A percentile compares a stretch with the other conserved stretches of the same genome.
phyloP scores from a whole-genome alignment of 2,113 vertebrate genomes.

The Spheniscus mendiculus region DNA sequence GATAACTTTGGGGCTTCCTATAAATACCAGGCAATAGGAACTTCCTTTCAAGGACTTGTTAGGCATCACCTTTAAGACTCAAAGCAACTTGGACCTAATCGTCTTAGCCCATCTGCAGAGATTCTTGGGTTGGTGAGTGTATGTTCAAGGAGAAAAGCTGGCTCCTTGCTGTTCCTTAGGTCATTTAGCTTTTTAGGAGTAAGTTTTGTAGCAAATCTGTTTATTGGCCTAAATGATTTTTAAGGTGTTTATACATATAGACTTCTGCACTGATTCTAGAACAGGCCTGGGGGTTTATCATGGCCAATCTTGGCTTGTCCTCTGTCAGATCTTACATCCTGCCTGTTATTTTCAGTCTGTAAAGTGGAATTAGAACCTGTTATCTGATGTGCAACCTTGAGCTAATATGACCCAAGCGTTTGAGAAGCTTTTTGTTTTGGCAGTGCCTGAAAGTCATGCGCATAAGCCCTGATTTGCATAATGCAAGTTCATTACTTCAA shows the following conservation, averaged over 20 bases:
- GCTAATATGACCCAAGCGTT: background rate
- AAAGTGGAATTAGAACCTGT: background rate
- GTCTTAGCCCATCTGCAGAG: background rate
- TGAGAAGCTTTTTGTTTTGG: background rate
- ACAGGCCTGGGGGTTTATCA: background rate
- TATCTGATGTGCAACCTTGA: background rate
- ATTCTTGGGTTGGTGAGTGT: background rate
- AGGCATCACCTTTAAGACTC: background rate
- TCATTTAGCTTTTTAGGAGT: background rate
- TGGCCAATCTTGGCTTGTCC: background rate
- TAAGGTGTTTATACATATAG: background rate
- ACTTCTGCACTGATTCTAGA: background rate
- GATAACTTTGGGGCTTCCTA: background rate
- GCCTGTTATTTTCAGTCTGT: background rate
- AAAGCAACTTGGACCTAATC: background rate
- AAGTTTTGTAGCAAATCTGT: background rate
- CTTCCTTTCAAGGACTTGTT: background rate
- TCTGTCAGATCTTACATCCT: background rate
- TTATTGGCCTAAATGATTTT: background rate
- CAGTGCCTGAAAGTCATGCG: background rate
- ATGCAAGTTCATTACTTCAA: background rate
- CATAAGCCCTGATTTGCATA: background rate
- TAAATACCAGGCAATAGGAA: background rate
- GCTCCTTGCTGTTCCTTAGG: background rate
- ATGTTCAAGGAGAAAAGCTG: background rate